Conservation (phyloP, 2,888 invertebrate species). For the Xylocampa areola region DNA sequence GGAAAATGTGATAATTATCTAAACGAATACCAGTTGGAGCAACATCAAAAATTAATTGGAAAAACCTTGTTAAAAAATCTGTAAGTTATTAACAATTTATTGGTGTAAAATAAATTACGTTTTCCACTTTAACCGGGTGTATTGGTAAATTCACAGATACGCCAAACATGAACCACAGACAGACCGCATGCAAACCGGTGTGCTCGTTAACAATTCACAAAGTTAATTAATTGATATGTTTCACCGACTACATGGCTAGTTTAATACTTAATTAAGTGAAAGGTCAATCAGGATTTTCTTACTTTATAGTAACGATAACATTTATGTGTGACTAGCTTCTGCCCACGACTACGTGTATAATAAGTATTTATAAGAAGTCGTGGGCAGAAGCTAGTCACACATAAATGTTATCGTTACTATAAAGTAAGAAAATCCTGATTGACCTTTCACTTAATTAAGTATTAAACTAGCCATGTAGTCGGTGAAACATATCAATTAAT, state of each 20-base stretch:
- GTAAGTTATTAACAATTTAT: no score
- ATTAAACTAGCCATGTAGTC: conserved; percentile 35
- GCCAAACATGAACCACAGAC: neutral
- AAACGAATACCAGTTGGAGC: no score
- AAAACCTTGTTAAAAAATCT: no score
- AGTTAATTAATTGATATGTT: conserved; percentile 42
- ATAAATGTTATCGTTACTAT: no score
- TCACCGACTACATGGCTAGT: conserved; percentile 28
- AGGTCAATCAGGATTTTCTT: neutral
- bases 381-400: no score
- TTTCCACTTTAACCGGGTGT: no score
- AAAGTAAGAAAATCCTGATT: neutral
- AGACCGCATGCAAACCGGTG: conserved; percentile 2
- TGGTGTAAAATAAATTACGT: no score
- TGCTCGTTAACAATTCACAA: conserved; percentile 27
- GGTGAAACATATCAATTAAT: conserved; percentile 41
- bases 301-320: neutral
- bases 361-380: no score
- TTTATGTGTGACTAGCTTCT: no score
- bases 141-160: neutral
- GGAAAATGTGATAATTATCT: no score
- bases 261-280: conserved; percentile 39
- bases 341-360: no score
- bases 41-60: no score
- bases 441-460: conserved; percentile 30